Base-by-base conservation (phyloP, 2,113 vertebrate species). In the Gymnarchus niloticus region DNA sequence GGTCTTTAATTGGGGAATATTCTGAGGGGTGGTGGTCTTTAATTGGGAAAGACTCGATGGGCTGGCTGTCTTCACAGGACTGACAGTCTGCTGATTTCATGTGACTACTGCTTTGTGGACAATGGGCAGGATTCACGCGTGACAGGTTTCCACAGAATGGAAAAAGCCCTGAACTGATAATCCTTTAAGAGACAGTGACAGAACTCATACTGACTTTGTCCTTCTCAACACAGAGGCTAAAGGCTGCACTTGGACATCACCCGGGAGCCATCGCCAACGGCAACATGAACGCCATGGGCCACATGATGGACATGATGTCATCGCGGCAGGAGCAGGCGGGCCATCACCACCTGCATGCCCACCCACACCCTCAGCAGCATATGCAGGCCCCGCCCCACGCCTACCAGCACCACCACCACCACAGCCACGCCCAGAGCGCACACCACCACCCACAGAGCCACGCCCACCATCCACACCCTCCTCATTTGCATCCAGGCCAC, bases 241-340 rank as follows among this genome's bases (percentile, higher is more conserved):
- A 85, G 28, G 69, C 84, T 6, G 37, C 52, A 2, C 84, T 85
- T 12, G 52, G 84, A 57, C 84, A 85, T 44, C 96, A 96, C 87
- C 95, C 96, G 21, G 95, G 93, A 8, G 88, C 95, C 92, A 95
- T 96, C 90, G 91, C 95, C 0, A 95, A 97, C 0, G 96, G 95
- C 91, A 97, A 95, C 87, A 95, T 96, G 94, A 96, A 94, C 90
- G 92, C 95, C 89, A 96, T 98, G 94, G 96, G 95, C 85, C 96
- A 97, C 91, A 96, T 98, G 96, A 97, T 99, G 96, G 97, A 98
- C 76, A 97, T 98, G 96, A 98, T 99, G 97, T 94, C 95, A 87
- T 94, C 96, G n/a, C 94, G 94, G 85, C 95, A 96, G 90, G 95
- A 96, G 88, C 94, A 94, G 92, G 89, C 93, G 0, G 94, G 95